Evolutionary conservation across 1,140 invertebrate species (phyloP), one percentile per base, ranked within the genome.

Genomic region (Drosophila melanogaster): DNA sequence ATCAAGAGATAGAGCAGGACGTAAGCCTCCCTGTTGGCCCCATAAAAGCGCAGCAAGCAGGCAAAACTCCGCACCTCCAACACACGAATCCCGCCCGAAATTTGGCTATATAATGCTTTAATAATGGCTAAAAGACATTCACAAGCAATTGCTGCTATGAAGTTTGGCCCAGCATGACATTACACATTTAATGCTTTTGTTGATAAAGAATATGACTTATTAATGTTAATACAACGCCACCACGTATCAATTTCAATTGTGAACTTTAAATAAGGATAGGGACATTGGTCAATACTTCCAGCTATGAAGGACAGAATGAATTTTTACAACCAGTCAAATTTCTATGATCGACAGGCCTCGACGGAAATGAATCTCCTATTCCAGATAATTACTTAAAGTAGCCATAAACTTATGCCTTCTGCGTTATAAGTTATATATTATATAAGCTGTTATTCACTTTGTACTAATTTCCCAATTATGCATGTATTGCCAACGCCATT

Each of bases 41-140:
- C 3, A 30, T 38, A 40, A 59, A 62, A 56, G 41, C 22, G 62
- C 79, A 44, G 64, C 59, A 81, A 86, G 65, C 65, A 81, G 75
- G 79, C 78, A 86, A 56, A 41, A n/a, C 37, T 37, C 14, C 22
- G 19, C 15, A 53, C 40, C 15, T 30, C 43, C 19, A 50, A 40
- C 35, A 41, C 22, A 60, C 26, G 67, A 44, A 49, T 22, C 40
- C 37, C 49, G 64, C 78, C 60, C 43, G 15, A 30, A 75, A 66
- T 73, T 73, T 62, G 59, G 81, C 73, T 60, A 40, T 47, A 62
- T 72, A 66, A 60, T 56, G 24, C 12, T 19, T 15, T 15, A 59
- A 10, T 59, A 17, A 33, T 62, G n/a, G 26, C n/a, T 56, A 11
- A 30, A 5, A 41, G 26, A 14, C 19, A 22, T 33, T 58, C 41